Evolutionary conservation across 1,140 invertebrate genomes (phyloP), one percentile per base, ranked within the genome.

Genomic region (Heterodera schachtii): DNA sequence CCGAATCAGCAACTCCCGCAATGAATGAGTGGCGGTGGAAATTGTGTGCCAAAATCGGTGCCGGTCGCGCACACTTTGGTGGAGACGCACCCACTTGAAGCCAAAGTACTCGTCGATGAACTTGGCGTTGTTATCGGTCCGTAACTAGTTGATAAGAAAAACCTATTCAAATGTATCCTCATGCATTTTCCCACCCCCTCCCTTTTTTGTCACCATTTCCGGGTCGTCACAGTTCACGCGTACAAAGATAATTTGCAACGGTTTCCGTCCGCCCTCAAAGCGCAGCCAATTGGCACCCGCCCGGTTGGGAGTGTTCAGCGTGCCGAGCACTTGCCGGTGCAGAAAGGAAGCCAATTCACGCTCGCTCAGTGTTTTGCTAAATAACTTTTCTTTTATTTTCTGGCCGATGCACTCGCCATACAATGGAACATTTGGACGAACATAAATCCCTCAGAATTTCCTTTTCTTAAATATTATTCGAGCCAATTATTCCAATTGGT

Each of bases 61-160:
- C 13, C 82, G 47, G 60, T 84, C 73, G 16, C 5, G 8, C 4
- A 41, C 70, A 44, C 64, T 79, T 11, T 66, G 44, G 19, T 83
- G 70, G 2, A 83, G 47, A 71, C 74, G 41, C 5, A 83, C 71
- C 82, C 82, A 83, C 43, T 46, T 52, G 16, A 47, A 41, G 44
- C 66, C 67, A 41, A 83, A 83, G 52, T 70, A 83, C 41, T 64
- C 82, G 75, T 83, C 66, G 41, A 83, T 83, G 70, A 83, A 83
- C 19, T 60, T 47, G 1, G 77, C 43, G 2, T 78, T 46, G 11
- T 43, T 16, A 9, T 71, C 43, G 13, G 21, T 71, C 7, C 21
- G 41, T 21, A 70, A 46, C 78, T 79, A 11, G 13, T 9, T 16
- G 19, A 0, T n/a, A 47, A 79, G 19, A 11, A 16, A 79, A 79